phyloP scores from a whole-genome alignment of 2,797 vertebrate species.

The Enteromius fasciolatus region DNA sequence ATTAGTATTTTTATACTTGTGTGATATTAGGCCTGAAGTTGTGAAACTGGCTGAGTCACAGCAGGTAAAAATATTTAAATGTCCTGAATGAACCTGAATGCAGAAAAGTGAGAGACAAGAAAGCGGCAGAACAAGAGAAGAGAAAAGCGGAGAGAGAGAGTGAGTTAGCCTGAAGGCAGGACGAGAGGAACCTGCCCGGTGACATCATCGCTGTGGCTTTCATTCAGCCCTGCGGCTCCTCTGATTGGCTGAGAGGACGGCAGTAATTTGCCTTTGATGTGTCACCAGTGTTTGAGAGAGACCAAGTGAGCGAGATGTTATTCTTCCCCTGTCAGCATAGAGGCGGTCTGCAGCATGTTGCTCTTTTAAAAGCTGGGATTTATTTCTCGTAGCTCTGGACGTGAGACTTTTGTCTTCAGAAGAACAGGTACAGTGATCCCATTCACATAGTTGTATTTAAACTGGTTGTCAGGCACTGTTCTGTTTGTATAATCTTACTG shows the following conservation, averaged over 20 bases:
- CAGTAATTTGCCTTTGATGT: slow-evolving; percentile 70
- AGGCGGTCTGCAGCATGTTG: neutral
- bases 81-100: neutral
- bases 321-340: neutral
- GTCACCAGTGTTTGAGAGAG: slow-evolving; percentile 30
- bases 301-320: slow-evolving; percentile 11
- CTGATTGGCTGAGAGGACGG: slow-evolving; percentile 76
- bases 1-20: neutral
- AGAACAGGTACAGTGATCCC: slow-evolving; percentile 16
- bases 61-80: slow-evolving; percentile 32
- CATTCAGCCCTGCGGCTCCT: slow-evolving; percentile 66
- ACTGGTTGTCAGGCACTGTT: neutral
- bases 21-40: neutral
- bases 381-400: slow-evolving; percentile 12
- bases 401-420: neutral
- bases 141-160: slow-evolving; percentile 10
- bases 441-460: neutral
- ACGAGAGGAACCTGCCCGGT: slow-evolving; percentile 63
- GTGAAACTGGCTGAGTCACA: slow-evolving; percentile 20
- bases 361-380: slow-evolving; percentile 20
- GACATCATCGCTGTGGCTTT: slow-evolving; percentile 67
- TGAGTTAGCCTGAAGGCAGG: slow-evolving; percentile 19
- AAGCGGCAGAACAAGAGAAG: neutral
- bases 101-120: neutral
- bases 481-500: neutral